Conservation (phyloP, 2,797 vertebrate species). For the Allenopithecus nigroviridis region DNA sequence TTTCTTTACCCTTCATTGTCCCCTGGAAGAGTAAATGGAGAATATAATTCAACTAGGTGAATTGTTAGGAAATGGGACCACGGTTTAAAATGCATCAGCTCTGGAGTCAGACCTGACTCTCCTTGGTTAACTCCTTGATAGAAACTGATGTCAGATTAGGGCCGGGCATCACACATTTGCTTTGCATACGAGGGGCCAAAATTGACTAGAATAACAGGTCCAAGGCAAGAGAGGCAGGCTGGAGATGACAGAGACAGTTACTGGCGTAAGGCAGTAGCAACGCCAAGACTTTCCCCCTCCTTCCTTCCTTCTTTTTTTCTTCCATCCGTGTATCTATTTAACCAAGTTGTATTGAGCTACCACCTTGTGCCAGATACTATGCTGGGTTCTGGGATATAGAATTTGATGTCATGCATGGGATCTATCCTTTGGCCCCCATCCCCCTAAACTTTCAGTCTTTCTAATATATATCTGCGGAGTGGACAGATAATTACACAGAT, state of each 20-base stretch:
- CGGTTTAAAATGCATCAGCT: background rate
- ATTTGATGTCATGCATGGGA: background rate
- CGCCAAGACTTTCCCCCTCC: background rate
- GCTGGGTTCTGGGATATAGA: background rate
- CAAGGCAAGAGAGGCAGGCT: slow-evolving; percentile 51
- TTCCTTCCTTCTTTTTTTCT: background rate
- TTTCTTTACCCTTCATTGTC: slow-evolving; percentile 41
- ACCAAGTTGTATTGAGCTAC: background rate
- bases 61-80: slow-evolving; percentile 55
- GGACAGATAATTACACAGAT: background rate
- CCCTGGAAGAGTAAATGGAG: background rate
- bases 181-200: slow-evolving; percentile 70
- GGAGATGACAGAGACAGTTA: background rate
- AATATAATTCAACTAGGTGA: background rate
- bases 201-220: slow-evolving; percentile 65
- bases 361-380: background rate
- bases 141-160: slow-evolving; percentile 65
- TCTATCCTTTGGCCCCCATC: too few relatives aligned
- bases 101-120: slow-evolving; percentile 69
- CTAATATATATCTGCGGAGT: background rate
- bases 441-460: background rate
- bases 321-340: background rate
- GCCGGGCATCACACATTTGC: slow-evolving; percentile 64
- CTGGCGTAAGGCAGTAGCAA: background rate
- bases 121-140: slow-evolving; percentile 77